These are phyloP conservation scores for Anas capensis DNA, from an alignment of 2,797 vertebrate genomes.

Conservation along the genomic window DNA sequence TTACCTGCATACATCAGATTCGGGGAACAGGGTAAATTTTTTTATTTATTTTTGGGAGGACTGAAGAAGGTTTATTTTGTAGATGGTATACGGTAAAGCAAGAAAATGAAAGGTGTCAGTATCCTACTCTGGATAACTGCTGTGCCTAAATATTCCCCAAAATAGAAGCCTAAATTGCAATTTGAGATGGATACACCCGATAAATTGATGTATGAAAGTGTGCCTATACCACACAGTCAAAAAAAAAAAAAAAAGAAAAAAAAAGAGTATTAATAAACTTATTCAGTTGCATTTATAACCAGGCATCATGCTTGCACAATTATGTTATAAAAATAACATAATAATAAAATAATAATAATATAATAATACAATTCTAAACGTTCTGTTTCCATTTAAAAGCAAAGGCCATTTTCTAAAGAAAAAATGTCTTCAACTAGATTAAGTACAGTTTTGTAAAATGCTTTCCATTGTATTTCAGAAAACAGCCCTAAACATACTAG, in stretches of 20 bases:
- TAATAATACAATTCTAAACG: neutral
- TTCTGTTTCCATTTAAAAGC: neutral
- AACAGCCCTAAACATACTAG: neutral
- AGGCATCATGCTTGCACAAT: neutral
- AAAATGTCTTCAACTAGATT: neutral
- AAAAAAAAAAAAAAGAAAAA: neutral
- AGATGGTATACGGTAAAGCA: neutral
- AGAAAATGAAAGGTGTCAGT: neutral
- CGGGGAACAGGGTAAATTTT: neutral
- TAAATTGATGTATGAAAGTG: neutral
- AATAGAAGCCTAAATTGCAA: neutral
- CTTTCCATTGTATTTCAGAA: neutral
- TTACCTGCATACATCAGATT: rapidly evolving
- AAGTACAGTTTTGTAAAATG: neutral
- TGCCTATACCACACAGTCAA: neutral
- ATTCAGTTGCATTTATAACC: neutral
- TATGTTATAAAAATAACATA: neutral
- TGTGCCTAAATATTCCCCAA: neutral
- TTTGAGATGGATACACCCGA: neutral
- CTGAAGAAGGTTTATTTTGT: neutral
- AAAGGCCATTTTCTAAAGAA: neutral
- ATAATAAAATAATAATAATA: too few species aligned
- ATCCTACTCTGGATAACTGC: neutral
- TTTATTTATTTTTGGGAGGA: neutral
- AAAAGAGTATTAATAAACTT: neutral